Base-by-base conservation (phyloP, 2,888 invertebrate genomes). In the Macropis europaea region DNA sequence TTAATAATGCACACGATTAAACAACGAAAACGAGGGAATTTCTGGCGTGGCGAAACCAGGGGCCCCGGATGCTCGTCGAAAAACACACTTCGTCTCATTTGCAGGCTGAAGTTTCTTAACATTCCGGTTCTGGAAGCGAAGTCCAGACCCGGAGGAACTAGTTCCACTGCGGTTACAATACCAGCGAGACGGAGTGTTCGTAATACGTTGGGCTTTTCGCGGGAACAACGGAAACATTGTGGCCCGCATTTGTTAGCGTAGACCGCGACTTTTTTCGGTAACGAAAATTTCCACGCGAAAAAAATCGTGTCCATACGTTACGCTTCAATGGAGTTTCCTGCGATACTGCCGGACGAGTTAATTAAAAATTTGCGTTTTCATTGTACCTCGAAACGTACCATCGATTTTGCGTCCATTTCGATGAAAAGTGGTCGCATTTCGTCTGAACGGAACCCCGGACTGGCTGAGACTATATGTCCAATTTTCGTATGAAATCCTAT, bases 71-170 rank as follows among this genome's bases (percentile, higher is more conserved):
- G 77, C 81, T 82, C 80, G 76, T 84, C 82, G 81, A 85, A 83
- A 84, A 82, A 81, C 77, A 57, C 73, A 72, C 73, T 79, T 81
- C 71, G 69, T 73, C 80, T 81, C 81, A 82, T 83, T 84, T 78
- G 78, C 79, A 71, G 50, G 56, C 48, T 40, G 26, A 75, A 69
- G 48, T 73, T 72, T 79, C 73, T 73, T 71, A 54, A 61, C 68
- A 45, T 45, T 36, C 38, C n/a, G 15, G 30, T 43, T 64, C 48
- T 57, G 57, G 38, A 22, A 43, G 53, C 52, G 52, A 64, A 56
- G 43, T 50, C n/a, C 36, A 36, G 11, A 19, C 28, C 28, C 45
- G 28, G 2, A 28, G 36, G 47, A 66, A 54, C 45, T 64, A 73
- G 61, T 69, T 75, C 47, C 30, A 47, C 62, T 19, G 22, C 47